These are phyloP conservation scores for Nannoperca australis DNA, from an alignment of 2,797 vertebrate species.

Conservation along the genomic window DNA sequence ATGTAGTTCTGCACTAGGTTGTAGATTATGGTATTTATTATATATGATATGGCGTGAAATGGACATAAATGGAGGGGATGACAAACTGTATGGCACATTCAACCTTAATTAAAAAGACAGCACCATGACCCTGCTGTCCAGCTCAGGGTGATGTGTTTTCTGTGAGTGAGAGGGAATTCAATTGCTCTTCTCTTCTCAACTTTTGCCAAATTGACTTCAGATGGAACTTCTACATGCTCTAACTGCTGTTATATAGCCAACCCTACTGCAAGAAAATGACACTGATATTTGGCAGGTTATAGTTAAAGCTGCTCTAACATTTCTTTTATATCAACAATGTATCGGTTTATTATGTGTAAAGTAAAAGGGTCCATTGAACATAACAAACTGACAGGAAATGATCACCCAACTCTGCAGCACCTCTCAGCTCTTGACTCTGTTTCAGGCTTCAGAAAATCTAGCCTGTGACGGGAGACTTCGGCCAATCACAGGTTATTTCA, in stretches of 20 bases:
- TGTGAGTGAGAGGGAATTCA: neutral
- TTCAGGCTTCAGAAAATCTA: too few relatives aligned
- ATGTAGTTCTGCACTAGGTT: neutral
- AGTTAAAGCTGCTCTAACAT: neutral
- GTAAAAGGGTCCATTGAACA: neutral
- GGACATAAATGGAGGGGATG: neutral
- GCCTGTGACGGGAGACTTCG: too few relatives aligned
- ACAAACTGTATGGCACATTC: neutral
- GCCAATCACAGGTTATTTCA: too few relatives aligned
- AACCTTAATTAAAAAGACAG: neutral
- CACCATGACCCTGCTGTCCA: neutral
- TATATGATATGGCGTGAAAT: neutral
- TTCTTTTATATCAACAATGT: too few relatives aligned
- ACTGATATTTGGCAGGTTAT: neutral
- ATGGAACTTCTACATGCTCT: neutral
- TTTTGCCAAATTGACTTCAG: constrained; percentile 1
- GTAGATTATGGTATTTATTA: neutral
- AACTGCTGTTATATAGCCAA: neutral
- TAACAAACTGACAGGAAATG: neutral
- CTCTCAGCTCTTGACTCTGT: too few relatives aligned
- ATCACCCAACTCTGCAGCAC: neutral
- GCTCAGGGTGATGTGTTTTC: neutral
- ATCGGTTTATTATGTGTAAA: too few relatives aligned
- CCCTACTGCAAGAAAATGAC: neutral
- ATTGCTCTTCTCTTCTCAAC: neutral